Evolutionary conservation across 2,888 invertebrate genomes (phyloP).

Genomic region (Lacanobia wlatinum): DNA sequence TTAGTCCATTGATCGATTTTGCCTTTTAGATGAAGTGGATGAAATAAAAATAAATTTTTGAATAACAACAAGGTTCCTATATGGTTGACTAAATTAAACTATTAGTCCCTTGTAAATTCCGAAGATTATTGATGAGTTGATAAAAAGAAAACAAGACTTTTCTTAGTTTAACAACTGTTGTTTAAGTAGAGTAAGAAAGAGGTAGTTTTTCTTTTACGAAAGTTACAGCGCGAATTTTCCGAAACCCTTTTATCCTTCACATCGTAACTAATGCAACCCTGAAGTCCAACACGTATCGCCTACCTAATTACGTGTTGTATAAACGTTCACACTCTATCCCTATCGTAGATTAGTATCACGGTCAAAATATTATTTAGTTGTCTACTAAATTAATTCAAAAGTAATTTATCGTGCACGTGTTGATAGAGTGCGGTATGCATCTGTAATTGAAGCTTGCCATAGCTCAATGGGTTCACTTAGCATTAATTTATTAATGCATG

Average conservation of each 20-base stretch:
- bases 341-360: slow-evolving; percentile 66
- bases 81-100: neutral
- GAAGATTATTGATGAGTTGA: neutral
- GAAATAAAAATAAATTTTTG: too few species aligned
- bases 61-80: too few species aligned
- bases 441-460: slow-evolving; percentile 17
- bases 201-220: neutral
- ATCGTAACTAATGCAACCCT: slow-evolving; percentile 64
- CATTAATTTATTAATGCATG: slow-evolving; percentile 23
- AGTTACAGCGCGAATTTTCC: neutral
- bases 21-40: neutral
- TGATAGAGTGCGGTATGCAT: slow-evolving; percentile 34
- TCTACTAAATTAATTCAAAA: slow-evolving; percentile 56
- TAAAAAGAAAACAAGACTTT: neutral
- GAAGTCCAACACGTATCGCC: slow-evolving; percentile 60
- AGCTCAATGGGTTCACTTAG: slow-evolving; percentile 7
- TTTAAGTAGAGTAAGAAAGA: neutral
- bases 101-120: neutral
- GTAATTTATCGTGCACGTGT: slow-evolving; percentile 27
- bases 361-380: slow-evolving; percentile 64
- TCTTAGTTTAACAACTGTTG: slow-evolving; percentile 3
- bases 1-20: neutral
- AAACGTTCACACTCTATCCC: slow-evolving; percentile 64
- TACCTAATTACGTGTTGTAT: slow-evolving; percentile 68
- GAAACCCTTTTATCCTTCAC: slow-evolving; percentile 29